phyloP scores from a whole-genome alignment of 2,797 vertebrate genomes.

The Discoglossus pictus region DNA sequence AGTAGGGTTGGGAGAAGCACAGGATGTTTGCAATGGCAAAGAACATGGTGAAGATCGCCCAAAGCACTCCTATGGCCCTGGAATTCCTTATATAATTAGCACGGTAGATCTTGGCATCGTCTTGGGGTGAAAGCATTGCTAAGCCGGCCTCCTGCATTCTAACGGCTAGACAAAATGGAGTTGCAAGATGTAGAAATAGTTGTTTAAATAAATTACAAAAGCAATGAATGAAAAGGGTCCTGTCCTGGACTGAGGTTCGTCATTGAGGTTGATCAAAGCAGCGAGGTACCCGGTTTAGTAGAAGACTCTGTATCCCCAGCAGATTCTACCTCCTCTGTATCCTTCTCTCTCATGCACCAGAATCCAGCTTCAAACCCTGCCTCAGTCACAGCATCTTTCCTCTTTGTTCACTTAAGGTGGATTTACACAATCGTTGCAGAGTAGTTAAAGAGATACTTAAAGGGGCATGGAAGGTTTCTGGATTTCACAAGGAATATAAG shows the following conservation, averaged over 20 bases:
- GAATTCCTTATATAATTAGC: slow-evolving; percentile 96
- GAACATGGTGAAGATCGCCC: slow-evolving; percentile 96
- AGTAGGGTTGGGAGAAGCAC: slow-evolving; percentile 95
- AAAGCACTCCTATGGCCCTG: slow-evolving; percentile 90
- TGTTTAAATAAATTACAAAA: slow-evolving; percentile 30
- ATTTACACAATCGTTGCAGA: too few species aligned
- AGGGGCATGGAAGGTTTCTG: too few species aligned
- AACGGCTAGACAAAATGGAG: background rate
- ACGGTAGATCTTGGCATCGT: slow-evolving; percentile 94
- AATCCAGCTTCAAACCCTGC: too few species aligned
- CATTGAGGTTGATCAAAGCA: slow-evolving; percentile 4
- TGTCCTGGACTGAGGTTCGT: background rate
- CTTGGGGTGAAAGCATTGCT: slow-evolving; percentile 91
- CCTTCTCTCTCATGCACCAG: too few species aligned
- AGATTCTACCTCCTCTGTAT: too few species aligned
- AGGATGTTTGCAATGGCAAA: slow-evolving; percentile 95
- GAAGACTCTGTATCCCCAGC: too few species aligned
- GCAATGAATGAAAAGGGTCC: background rate
- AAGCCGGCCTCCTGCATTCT: slow-evolving; percentile 75
- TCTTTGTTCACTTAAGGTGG: too few species aligned
- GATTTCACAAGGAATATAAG: too few species aligned
- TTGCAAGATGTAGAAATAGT: too few species aligned
- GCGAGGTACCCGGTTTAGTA: too few species aligned
- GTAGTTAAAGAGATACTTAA: too few species aligned
- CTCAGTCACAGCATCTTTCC: too few species aligned